Base-by-base conservation (phyloP, 2,113 vertebrate genomes). In the Hepsetus odoe region DNA sequence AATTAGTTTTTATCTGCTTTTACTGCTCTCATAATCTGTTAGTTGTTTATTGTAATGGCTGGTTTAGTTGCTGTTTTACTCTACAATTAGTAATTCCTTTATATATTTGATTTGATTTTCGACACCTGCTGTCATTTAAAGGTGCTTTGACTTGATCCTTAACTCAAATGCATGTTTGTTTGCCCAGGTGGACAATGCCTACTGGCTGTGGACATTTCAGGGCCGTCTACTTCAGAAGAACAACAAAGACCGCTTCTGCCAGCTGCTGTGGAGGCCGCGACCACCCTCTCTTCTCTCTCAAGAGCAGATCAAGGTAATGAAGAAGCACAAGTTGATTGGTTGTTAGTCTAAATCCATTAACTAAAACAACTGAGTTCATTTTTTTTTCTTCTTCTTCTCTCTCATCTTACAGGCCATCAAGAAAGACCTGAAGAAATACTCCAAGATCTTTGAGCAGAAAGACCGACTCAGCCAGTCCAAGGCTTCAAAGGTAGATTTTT, bases 391-490 rank as follows among this genome's bases (percentile, higher is more conserved):
- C 40, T 42, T 7, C 51, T 55, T 72, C 33, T 28, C 62, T 13
- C 5, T n/a, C n/a, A n/a, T n/a, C n/a, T n/a, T n/a, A n/a, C 38
- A 99, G 98, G 89, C 91, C 92, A 98, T 99, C 87, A 99, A 98
- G 86, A 99, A 99, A 85, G 97, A 99, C 80, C 92, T 99, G 80
- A 99, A 99, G 93, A 98, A 96, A 72, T 99, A 99, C 79, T 98
- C 97, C 0, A 99, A 99, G 92, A 99, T 98, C 88, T 99, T 99
- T 90, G 98, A 99, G 85, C 98, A 99, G 93, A 99, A 99, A 87
- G 98, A 99, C 92, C 97, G 98, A 76, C 85, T 99, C 86, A 99
- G 97, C 89, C 98, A 99, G 81, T 96, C 97, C 75, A 99, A 99
- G 93, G 97, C 98, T 42, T 99, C 98, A 2, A 99, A 98, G 96